Evolutionary conservation across 1,140 invertebrate species (phyloP), one percentile per base, ranked within the genome.

Genomic region (Oppia nitens): DNA sequence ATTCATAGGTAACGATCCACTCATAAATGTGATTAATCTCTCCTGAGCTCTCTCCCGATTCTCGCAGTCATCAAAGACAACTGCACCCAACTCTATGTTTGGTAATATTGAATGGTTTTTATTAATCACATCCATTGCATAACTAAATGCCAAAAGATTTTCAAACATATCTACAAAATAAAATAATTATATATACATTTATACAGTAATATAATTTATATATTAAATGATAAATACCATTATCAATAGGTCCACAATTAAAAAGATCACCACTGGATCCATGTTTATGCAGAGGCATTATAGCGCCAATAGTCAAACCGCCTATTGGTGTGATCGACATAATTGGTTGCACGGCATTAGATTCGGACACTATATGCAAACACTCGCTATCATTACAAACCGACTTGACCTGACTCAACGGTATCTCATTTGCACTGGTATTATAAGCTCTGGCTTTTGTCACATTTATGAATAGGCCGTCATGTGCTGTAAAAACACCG

Each of bases 11-110:
- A 47, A 6, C 9, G 55, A 56, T 3, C 28, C 28, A 20, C 6
- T 9, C 32, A 40, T 6, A 17, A 40, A 51, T 51, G 20, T 21
- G 25, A 25, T 2, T 4, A 72, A 47, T 47, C 62, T 55, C 26
- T 68, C 64, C 32, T 66, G 54, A 4, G 65, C 68, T 55, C 65
- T 60, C 49, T 68, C 64, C 11, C 54, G 60, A 40, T 64, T 55
- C 48, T 63, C 60, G 47, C 67, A 69, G 58, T 66, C 64, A 49
- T 69, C 68, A 48, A 74, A 62, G 2, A 70, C 63, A 2, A 73
- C 40, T 1, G 66, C 66, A 9, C 68, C 68, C 0, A 60, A 49
- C 28, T 59, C 68, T 58, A 65, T 65, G 57, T 55, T 68, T 50
- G 52, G 61, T 54, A 25, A 66, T 63, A 56, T 55, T 25, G 48